Base-by-base conservation (phyloP, 30 jellyfish, hydroid and myxozoan species). In the Chironex yamaguchii region DNA sequence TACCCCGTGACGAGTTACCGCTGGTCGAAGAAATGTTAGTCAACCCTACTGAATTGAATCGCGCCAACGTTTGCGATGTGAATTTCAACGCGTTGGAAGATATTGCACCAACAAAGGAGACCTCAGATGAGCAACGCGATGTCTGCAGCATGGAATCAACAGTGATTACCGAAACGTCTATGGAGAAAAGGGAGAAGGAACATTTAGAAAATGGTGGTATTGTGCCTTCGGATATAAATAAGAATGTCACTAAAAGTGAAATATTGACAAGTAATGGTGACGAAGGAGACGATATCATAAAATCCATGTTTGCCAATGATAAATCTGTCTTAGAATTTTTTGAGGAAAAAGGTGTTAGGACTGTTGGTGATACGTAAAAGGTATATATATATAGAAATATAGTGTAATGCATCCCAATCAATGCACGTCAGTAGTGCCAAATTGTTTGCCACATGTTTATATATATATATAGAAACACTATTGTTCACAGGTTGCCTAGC, bases 301-400 rank as follows among this genome's bases (percentile, higher is more conserved):
- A 79, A 65, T 70, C 79, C 54, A 80, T 92, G 97, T 92, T 92
- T 69, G 92, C 91, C 13, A 87, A 86, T n/a, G 96, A 92, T 48
- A 81, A 73, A 53, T 84, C 92, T 31, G 97, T 92, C 54, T 31
- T 92, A 85, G 98, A 82, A 11, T 92, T 92, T 54, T 92, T 92
- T 51, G 93, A 91, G 13, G 91, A 80, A 34, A 34, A 42, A 17
- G 58, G 17, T 42, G 58, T 9, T 6, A 42, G 58, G 58, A 42
- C 58, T 42, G 58, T n/a, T n/a, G n/a, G n/a, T n/a, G n/a, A n/a
- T n/a, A n/a, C n/a, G n/a, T n/a, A n/a, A n/a, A n/a, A n/a, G n/a
- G n/a, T n/a, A n/a, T n/a, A n/a, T n/a, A n/a, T n/a, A n/a, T n/a
- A n/a, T n/a, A n/a, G n/a, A n/a, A n/a, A n/a, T n/a, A n/a, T n/a